Evolutionary conservation across 2,113 vertebrate species (phyloP).

Genomic region (Leptodactylus fuscus): DNA sequence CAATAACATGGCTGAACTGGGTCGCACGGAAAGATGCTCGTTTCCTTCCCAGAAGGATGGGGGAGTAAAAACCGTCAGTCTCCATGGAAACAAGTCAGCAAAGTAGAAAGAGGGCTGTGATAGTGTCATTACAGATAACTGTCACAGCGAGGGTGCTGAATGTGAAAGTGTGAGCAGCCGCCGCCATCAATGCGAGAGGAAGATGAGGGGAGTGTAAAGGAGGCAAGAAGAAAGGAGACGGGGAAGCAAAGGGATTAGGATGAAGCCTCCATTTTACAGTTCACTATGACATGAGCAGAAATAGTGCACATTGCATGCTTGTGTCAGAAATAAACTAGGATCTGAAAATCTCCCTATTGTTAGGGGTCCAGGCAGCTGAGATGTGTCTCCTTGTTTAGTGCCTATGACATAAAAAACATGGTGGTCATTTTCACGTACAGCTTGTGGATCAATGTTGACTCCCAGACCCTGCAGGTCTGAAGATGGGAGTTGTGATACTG

Average conservation of each 20-base stretch:
- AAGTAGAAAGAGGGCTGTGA: constrained; percentile 58
- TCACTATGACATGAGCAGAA: too few relatives aligned
- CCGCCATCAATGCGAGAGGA: constrained; percentile 1
- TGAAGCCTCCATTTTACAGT: neutral
- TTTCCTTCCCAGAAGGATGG: constrained; percentile 50
- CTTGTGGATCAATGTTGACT: too few relatives aligned
- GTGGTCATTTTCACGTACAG: too few relatives aligned
- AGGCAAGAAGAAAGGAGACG: too few relatives aligned
- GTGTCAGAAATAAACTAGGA: too few relatives aligned
- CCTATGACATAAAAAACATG: too few relatives aligned
- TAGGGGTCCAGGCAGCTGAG: too few relatives aligned
- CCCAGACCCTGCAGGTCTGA: too few relatives aligned
- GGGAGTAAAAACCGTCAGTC: constrained; percentile 68
- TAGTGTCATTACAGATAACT: constrained; percentile 64
- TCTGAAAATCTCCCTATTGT: too few relatives aligned
- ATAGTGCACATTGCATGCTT: too few relatives aligned
- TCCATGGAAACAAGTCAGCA: constrained; percentile 72
- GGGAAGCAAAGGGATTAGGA: neutral
- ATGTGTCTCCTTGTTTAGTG: too few relatives aligned
- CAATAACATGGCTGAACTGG: constrained; percentile 48
- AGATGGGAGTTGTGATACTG: too few relatives aligned
- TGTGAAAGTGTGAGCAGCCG: neutral
- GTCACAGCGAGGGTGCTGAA: constrained; percentile 43
- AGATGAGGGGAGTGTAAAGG: neutral
- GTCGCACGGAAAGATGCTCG: constrained; percentile 61